Conservation (phyloP, 2,888 invertebrate genomes). For the Drosophila picticornis region DNA sequence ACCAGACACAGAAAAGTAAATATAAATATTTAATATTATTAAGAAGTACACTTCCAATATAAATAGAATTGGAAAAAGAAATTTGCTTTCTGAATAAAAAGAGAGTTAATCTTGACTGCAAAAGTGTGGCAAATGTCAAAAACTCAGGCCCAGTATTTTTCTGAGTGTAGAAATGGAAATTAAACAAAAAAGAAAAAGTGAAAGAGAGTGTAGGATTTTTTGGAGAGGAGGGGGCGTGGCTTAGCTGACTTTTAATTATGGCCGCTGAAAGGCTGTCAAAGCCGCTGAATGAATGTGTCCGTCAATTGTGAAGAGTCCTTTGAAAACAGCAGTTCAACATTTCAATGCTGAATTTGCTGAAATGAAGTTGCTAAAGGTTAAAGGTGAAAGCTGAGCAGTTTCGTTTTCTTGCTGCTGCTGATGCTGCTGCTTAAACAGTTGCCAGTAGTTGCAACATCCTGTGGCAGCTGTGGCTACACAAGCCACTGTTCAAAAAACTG, state of each 20-base stretch:
- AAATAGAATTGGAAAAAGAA: too few relatives aligned
- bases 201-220: slow-evolving; percentile 44
- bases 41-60: too few relatives aligned
- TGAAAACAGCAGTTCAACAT: slow-evolving; percentile 12
- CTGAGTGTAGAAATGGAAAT: slow-evolving; percentile 57
- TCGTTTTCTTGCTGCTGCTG: slow-evolving; percentile 3
- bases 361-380: slow-evolving; percentile 31
- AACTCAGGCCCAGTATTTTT: background rate
- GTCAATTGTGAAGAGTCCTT: slow-evolving; percentile 44
- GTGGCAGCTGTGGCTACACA: slow-evolving; percentile 62
- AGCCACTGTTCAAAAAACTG: slow-evolving; percentile 61
- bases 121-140: background rate
- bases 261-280: slow-evolving; percentile 56
- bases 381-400: slow-evolving; percentile 68
- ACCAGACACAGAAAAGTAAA: too few relatives aligned
- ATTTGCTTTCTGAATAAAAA: background rate
- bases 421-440: slow-evolving; percentile 26
- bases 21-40: too few relatives aligned
- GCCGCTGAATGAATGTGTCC: slow-evolving; percentile 50
- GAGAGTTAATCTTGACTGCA: background rate
- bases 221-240: slow-evolving; percentile 35
- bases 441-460: slow-evolving; percentile 39
- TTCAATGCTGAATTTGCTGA: slow-evolving; percentile 31
- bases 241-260: slow-evolving; percentile 63
- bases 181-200: slow-evolving; percentile 1